These are phyloP conservation scores for Amblyjoppa fuscipennis DNA, from an alignment of 2,888 invertebrate genomes.

Conservation along the genomic window DNA sequence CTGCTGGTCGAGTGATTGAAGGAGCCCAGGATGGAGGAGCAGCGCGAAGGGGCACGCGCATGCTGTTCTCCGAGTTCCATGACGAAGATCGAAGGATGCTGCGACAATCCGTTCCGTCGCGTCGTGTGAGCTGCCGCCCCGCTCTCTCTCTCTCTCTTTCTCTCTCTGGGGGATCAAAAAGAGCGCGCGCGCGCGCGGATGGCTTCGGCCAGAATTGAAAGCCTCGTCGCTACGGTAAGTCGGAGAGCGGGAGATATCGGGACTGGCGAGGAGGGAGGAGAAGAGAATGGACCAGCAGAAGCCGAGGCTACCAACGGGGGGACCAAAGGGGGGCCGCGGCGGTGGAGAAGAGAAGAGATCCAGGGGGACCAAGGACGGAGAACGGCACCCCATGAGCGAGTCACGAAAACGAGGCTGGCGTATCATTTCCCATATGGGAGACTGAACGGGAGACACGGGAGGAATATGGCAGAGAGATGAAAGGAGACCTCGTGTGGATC, in stretches of 20 bases:
- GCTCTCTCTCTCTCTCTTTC: slow-evolving; percentile 50
- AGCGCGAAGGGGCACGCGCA: slow-evolving; percentile 5
- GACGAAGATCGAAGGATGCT: slow-evolving; percentile 15
- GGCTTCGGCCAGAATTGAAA: slow-evolving; percentile 33
- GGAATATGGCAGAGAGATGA: slow-evolving; percentile 40
- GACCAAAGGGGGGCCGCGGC: not conserved
- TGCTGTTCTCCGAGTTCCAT: not conserved
- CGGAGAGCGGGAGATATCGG: not conserved
- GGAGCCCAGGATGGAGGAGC: not conserved
- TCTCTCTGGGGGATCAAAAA: slow-evolving; percentile 56
- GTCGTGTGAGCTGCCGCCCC: slow-evolving; percentile 45
- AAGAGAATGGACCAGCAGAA: not conserved
- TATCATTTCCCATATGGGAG: slow-evolving; percentile 53
- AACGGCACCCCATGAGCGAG: not conserved
- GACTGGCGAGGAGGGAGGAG: not conserved
- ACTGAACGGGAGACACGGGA: slow-evolving; percentile 24
- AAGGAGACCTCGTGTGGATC: slow-evolving; percentile 70
- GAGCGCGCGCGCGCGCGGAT: slow-evolving; percentile 20
- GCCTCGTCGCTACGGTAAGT: not conserved
- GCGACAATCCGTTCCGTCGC: slow-evolving; percentile 2
- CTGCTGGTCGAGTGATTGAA: not conserved
- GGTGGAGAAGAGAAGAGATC: not conserved
- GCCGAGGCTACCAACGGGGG: slow-evolving; percentile 13
- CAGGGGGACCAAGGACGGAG: slow-evolving; percentile 2
- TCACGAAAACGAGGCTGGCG: slow-evolving; percentile 33